Conservation (phyloP, 1,140 invertebrate species). For the Heliothis subflexa region DNA sequence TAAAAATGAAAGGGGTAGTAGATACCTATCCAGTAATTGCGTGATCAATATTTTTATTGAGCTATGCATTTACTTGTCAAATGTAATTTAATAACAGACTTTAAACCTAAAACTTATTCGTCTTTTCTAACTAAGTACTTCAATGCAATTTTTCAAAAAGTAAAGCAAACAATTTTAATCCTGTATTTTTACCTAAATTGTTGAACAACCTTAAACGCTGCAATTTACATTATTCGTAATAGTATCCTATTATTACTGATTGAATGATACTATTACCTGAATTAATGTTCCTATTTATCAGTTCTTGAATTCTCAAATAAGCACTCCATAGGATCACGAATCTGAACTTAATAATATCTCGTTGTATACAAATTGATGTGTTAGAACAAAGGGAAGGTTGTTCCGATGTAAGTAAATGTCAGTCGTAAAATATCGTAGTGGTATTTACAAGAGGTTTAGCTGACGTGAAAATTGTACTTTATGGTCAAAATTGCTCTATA, state of each 20-base stretch:
- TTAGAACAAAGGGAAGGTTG: not conserved
- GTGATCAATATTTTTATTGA: no score
- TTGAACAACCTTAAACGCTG: not conserved
- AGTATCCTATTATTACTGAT: conserved; percentile 12
- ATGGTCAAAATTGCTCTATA: no score
- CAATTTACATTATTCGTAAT: conserved; percentile 8
- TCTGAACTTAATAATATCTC: conserved; percentile 24
- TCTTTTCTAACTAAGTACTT: no score
- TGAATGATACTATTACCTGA: not conserved
- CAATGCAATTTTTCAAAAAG: no score
- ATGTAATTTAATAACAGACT: no score
- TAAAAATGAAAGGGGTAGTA: no score
- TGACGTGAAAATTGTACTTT: not conserved
- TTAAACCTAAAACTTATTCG: no score
- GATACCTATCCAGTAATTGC: no score
- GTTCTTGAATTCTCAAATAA: not conserved
- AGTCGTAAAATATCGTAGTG: not conserved
- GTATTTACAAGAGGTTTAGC: not conserved
- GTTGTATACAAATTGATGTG: not conserved
- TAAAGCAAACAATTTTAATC: no score
- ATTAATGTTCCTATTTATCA: not conserved
- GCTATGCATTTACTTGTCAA: no score
- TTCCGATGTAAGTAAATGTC: not conserved
- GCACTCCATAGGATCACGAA: not conserved
- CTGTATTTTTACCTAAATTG: no score